These are phyloP conservation scores for Hirtodrosophila trivittata DNA, from an alignment of 2,888 invertebrate genomes.

Conservation along the genomic window DNA sequence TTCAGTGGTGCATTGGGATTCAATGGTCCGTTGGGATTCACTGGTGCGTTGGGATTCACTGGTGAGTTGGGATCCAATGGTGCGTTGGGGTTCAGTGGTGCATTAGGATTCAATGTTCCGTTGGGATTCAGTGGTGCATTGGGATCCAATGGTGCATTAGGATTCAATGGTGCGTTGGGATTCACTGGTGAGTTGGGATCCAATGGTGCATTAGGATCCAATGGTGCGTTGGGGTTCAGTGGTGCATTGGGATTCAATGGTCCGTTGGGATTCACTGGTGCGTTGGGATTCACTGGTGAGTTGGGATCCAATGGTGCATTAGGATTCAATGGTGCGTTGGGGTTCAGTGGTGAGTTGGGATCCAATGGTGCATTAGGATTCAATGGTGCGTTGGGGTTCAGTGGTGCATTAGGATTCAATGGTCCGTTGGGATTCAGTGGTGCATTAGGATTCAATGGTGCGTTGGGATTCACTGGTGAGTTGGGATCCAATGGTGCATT, in stretches of 20 bases:
- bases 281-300: neutral
- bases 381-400: rapidly evolving
- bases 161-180: constrained; percentile 19
- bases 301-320: neutral
- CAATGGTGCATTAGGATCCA: neutral
- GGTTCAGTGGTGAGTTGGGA: neutral
- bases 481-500: neutral
- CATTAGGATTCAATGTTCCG: neutral
- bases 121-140: constrained; percentile 11
- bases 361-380: neutral
- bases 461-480: neutral
- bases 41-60: neutral
- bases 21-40: neutral
- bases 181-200: neutral
- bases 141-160: constrained; percentile 8
- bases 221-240: neutral
- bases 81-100: constrained; percentile 4
- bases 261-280: rapidly evolving
- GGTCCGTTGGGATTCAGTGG: neutral
- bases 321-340: rapidly evolving
- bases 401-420: neutral
- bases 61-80: neutral
- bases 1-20: neutral
- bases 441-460: rapidly evolving
- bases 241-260: constrained; percentile 2